These are phyloP conservation scores for Synanceia verrucosa DNA, from an alignment of 2,797 vertebrate genomes.

Conservation along the genomic window DNA sequence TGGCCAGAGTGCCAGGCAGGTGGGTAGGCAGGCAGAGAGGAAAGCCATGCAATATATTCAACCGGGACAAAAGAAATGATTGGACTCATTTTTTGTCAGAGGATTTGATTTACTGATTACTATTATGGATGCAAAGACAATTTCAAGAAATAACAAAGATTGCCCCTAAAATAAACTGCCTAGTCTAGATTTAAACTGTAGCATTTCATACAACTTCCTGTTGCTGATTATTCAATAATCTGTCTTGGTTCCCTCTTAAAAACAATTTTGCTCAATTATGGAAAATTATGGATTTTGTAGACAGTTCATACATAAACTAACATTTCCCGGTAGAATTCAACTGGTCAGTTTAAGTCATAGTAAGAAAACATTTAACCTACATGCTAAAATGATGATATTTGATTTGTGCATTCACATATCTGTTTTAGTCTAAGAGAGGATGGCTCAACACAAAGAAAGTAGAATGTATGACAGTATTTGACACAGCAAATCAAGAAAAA, in stretches of 20 bases:
- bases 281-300: not conserved
- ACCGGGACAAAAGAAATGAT: no score
- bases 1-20: no score
- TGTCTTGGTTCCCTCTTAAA: not conserved
- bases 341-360: not conserved
- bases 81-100: not conserved
- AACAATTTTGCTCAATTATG: not conserved
- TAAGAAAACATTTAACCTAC: not conserved
- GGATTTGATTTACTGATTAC: not conserved
- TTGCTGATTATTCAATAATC: no score
- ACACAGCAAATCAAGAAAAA: constrained; percentile 57
- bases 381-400: not conserved
- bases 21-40: no score
- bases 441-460: not conserved
- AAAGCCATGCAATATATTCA: no score
- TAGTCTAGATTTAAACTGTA: not conserved
- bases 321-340: not conserved
- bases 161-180: not conserved
- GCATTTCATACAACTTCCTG: no score
- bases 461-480: not conserved
- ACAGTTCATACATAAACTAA: not conserved
- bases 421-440: not conserved
- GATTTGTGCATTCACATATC: not conserved
- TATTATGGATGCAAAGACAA: not conserved
- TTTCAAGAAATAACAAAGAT: not conserved